Conservation (phyloP, 1,140 invertebrate genomes). For the silkworm (Bombyx mori) region DNA sequence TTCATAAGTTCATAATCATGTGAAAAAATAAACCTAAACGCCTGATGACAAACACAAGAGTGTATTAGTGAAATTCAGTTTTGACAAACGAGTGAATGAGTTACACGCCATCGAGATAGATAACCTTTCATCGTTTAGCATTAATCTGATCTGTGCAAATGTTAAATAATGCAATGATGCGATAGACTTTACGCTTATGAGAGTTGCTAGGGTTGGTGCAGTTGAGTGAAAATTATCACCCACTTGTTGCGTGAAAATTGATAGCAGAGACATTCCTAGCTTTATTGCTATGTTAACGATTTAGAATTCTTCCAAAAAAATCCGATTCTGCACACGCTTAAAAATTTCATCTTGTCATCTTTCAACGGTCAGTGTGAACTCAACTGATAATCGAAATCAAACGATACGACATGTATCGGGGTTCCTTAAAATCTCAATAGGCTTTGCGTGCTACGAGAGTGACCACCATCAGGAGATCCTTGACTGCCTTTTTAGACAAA, state of each 20-base stretch:
- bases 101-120: slow-evolving; percentile 9
- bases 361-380: too few relatives aligned
- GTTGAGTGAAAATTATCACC: slow-evolving; percentile 62
- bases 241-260: slow-evolving; percentile 68
- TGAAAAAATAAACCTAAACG: slow-evolving; percentile 20
- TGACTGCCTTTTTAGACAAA: too few relatives aligned
- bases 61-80: slow-evolving; percentile 27
- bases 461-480: too few relatives aligned
- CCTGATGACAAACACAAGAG: slow-evolving; percentile 25
- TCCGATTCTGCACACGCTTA: too few relatives aligned
- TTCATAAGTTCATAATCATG: slow-evolving; percentile 8
- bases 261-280: slow-evolving; percentile 32
- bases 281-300: too few relatives aligned
- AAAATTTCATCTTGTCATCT: too few relatives aligned
- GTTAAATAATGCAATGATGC: slow-evolving; percentile 12
- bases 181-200: slow-evolving; percentile 10
- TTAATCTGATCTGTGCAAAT: slow-evolving; percentile 16
- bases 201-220: slow-evolving; percentile 32
- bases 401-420: too few relatives aligned
- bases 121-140: slow-evolving; percentile 16
- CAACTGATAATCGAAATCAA: too few relatives aligned
- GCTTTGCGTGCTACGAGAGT: too few relatives aligned
- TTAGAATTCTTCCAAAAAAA: too few relatives aligned
- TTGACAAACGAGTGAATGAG: slow-evolving; percentile 26
- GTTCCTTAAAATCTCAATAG: too few relatives aligned